phyloP scores from a whole-genome alignment of 2,888 invertebrate species.

The Onchidella celtica region DNA sequence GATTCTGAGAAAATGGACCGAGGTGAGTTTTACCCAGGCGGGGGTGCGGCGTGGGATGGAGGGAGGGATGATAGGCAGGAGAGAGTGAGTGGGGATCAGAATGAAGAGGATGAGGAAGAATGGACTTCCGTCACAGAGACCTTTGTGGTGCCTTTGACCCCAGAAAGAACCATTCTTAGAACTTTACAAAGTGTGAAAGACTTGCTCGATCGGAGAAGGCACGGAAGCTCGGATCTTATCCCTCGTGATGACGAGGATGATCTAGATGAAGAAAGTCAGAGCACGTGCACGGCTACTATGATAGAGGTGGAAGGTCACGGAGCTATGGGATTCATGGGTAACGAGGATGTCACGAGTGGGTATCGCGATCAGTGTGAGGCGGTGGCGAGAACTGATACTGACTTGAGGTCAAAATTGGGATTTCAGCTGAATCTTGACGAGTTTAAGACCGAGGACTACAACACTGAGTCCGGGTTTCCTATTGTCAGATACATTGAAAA shows the following conservation, averaged over 20 bases:
- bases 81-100: constrained; percentile 4
- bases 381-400: constrained; percentile 7
- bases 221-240: not conserved
- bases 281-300: constrained; percentile 34
- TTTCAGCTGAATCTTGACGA: constrained; percentile 42
- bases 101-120: constrained; percentile 16
- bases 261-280: not conserved
- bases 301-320: constrained; percentile 37
- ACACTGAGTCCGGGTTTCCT: constrained; percentile 36
- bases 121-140: constrained; percentile 13
- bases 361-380: not conserved
- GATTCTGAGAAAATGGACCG: not conserved
- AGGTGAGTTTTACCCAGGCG: not conserved
- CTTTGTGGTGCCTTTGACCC: constrained; percentile 28
- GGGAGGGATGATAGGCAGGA: not conserved
- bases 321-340: constrained; percentile 3
- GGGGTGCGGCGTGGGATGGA: not conserved
- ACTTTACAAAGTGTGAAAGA: constrained; percentile 34
- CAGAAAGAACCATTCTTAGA: constrained; percentile 21
- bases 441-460: constrained; percentile 35
- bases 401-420: constrained; percentile 14
- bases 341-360: constrained; percentile 34
- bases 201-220: constrained; percentile 25
- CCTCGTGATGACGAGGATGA: constrained; percentile 6
- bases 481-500: constrained; percentile 43